These are phyloP conservation scores for Platypus cylindrus DNA, from an alignment of 2,888 invertebrate genomes.

Conservation along the genomic window DNA sequence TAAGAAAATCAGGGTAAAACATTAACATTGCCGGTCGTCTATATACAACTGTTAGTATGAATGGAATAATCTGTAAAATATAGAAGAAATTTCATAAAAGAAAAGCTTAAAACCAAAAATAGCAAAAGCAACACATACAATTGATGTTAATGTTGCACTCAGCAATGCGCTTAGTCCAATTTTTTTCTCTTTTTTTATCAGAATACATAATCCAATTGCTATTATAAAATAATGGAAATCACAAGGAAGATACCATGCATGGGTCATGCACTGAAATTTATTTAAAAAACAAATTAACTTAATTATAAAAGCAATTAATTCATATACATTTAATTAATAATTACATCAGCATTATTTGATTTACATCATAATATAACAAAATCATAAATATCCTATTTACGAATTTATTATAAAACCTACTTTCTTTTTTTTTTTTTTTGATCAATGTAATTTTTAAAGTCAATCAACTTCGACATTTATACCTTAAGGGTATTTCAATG, in stretches of 20 bases:
- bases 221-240: slow-evolving; percentile 57
- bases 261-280: slow-evolving; percentile 47
- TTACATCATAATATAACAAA: too few species aligned
- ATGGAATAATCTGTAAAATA: slow-evolving; percentile 33
- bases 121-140: slow-evolving; percentile 19
- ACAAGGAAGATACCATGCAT: slow-evolving; percentile 57
- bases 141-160: slow-evolving; percentile 32
- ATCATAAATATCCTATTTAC: too few species aligned
- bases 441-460: too few species aligned
- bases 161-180: slow-evolving; percentile 34
- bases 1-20: slow-evolving; percentile 44
- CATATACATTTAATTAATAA: too few species aligned
- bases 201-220: slow-evolving; percentile 37
- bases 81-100: background rate
- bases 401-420: too few species aligned
- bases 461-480: too few species aligned
- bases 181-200: slow-evolving; percentile 35
- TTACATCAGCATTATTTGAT: too few species aligned
- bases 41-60: slow-evolving; percentile 39
- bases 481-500: too few species aligned
- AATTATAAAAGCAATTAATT: too few species aligned
- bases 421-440: too few species aligned
- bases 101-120: background rate
- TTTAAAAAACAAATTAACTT: slow-evolving; percentile 3
- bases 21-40: slow-evolving; percentile 40